phyloP scores from a whole-genome alignment of 2,888 invertebrate species.

The Chorisops tibialis region DNA sequence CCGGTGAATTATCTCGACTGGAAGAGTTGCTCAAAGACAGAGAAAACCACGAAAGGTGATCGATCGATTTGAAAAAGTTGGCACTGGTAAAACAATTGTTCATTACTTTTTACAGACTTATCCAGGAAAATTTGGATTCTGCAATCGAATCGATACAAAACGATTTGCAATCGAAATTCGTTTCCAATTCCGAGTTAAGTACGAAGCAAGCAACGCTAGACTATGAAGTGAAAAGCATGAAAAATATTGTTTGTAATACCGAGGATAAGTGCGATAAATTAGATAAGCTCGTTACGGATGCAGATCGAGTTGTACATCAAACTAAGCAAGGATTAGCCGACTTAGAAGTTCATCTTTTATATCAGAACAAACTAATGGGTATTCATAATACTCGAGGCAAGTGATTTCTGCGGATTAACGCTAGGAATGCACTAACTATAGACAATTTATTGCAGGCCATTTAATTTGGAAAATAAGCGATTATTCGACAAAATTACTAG shows the following conservation, averaged over 20 bases:
- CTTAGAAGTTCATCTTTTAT: constrained; percentile 50
- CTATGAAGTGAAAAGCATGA: constrained; percentile 55
- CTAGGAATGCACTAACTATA: too few species aligned
- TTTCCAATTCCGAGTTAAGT: constrained; percentile 46
- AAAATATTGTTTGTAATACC: constrained; percentile 54
- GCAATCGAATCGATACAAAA: constrained; percentile 9
- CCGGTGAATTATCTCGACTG: constrained; percentile 17
- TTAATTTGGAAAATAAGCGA: constrained; percentile 70
- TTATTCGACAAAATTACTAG: constrained; percentile 62
- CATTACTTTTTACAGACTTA: not conserved
- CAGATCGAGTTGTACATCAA: constrained; percentile 51
- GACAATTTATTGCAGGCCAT: constrained; percentile 49
- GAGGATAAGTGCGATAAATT: constrained; percentile 56
- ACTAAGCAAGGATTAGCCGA: constrained; percentile 53
- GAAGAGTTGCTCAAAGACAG: constrained; percentile 18
- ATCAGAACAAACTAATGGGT: constrained; percentile 46
- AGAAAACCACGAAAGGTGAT: constrained; percentile 21
- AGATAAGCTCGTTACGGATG: constrained; percentile 48
- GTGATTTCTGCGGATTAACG: too few species aligned
- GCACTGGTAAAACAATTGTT: too few species aligned
- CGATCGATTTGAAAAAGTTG: too few species aligned
- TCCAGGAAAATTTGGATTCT: constrained; percentile 1
- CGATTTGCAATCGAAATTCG: constrained; percentile 45
- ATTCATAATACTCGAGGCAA: constrained; percentile 48
- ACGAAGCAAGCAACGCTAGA: constrained; percentile 53